These are phyloP conservation scores for Lucifuga dentata DNA, from an alignment of 2,113 vertebrate species.

Conservation along the genomic window DNA sequence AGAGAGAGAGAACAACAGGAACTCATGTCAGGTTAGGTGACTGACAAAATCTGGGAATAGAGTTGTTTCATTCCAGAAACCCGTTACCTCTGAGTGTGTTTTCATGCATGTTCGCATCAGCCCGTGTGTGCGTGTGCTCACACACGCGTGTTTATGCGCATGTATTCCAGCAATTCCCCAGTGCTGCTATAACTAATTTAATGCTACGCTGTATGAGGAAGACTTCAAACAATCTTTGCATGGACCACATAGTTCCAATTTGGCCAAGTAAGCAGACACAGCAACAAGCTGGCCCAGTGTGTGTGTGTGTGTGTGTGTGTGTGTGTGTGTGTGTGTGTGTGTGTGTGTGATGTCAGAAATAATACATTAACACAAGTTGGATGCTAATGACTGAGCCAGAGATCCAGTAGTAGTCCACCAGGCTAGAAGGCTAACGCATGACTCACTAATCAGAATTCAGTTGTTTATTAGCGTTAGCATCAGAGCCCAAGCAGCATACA, in stretches of 20 bases:
- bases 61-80: conserved; percentile 77
- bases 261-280: conserved; percentile 63
- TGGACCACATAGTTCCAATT: conserved; percentile 60
- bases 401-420: conserved; percentile 49
- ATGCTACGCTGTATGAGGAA: conserved; percentile 59
- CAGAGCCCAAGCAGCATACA: conserved; percentile 12
- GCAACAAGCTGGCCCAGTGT: conserved; percentile 25
- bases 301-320: conserved; percentile 29
- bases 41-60: conserved; percentile 73
- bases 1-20: conserved; percentile 32
- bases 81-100: conserved; percentile 51
- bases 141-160: too few relatives aligned
- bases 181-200: conserved; percentile 70
- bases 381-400: conserved; percentile 60
- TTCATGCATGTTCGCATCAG: conserved; percentile 33
- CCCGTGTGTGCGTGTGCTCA: conserved; percentile 31
- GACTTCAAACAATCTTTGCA: conserved; percentile 69
- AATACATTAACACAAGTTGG: conserved; percentile 36
- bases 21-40: conserved; percentile 86
- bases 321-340: conserved; percentile 26
- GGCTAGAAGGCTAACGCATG: conserved; percentile 52
- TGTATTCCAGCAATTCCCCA: conserved; percentile 32
- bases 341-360: conserved; percentile 35
- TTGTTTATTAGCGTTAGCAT: conserved; percentile 48
- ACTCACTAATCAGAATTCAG: conserved; percentile 58